Evolutionary conservation across 2,797 vertebrate species (phyloP).

Genomic region (Crax fasciolata): DNA sequence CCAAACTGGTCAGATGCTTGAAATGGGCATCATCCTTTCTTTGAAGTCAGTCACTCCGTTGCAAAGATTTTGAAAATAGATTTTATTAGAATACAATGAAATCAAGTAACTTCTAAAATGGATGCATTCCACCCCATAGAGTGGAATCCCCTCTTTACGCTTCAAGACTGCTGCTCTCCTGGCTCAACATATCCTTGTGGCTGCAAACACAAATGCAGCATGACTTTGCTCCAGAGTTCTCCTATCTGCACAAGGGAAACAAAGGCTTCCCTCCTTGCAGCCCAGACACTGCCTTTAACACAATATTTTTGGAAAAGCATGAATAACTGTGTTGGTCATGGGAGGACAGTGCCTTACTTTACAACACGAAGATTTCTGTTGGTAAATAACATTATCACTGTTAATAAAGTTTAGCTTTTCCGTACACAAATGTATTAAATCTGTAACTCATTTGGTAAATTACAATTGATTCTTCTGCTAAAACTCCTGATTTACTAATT

Average conservation of each 20-base stretch:
- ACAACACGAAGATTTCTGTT: not conserved
- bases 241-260: rapidly evolving
- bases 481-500: not conserved
- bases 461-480: not conserved
- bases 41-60: not conserved
- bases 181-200: rapidly evolving
- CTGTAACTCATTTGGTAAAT: not conserved
- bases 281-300: not conserved
- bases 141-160: rapidly evolving
- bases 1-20: not conserved
- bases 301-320: not conserved
- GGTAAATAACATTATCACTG: not conserved
- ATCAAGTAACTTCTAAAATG: not conserved
- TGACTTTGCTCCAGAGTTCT: not conserved
- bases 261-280: not conserved
- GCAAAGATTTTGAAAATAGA: not conserved
- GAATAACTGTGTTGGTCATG: not conserved
- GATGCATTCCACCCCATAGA: not conserved
- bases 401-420: not conserved
- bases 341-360: not conserved
- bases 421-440: not conserved
- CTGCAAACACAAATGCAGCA: not conserved
- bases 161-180: not conserved
- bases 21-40: not conserved
- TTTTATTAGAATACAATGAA: no score